Percentiles rank a stretch among this genome's conserved stretches.
Evolutionary conservation across 1,140 invertebrate genomes (phyloP).

Genomic region (Zaprionus davidi): DNA sequence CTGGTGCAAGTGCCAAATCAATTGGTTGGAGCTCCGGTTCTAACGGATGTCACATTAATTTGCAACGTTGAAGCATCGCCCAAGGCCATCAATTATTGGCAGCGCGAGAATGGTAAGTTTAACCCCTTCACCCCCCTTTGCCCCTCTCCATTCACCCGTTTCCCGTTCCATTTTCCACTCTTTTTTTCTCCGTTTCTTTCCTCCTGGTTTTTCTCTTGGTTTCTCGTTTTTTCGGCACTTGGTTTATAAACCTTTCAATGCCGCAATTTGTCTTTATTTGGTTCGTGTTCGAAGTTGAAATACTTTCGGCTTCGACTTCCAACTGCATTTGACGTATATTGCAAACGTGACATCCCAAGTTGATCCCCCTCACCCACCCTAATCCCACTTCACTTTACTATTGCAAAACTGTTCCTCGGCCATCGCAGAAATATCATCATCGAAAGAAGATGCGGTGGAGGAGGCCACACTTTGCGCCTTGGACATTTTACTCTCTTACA

Average conservation of each 20-base stretch:
- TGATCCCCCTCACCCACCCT: neutral
- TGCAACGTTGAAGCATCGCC: conserved; percentile 94
- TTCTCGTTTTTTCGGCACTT: conserved; percentile 9
- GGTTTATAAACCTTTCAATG: conserved; percentile 79
- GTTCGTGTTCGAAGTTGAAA: conserved; percentile 78
- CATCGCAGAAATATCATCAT: no score
- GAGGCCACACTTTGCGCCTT: neutral
- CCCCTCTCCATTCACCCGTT: neutral
- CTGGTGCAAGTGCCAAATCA: conserved; percentile 93
- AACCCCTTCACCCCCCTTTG: neutral
- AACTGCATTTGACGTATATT: conserved; percentile 83
- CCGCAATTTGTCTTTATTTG: conserved; percentile 84
- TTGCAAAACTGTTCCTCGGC: neutral
- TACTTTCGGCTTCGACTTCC: conserved; percentile 60
- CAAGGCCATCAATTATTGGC: conserved; percentile 95
- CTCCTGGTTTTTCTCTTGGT: neutral
- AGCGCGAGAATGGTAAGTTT: conserved; percentile 90
- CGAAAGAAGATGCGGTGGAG: no score
- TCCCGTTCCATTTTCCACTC: neutral
- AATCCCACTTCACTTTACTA: neutral
- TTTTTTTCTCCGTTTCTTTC: neutral
- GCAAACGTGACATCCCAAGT: conserved; percentile 71
- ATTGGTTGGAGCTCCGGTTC: conserved; percentile 91
- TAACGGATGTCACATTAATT: conserved; percentile 92
- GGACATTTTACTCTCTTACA: neutral